These are phyloP conservation scores for Helleia helle DNA, from an alignment of 2,888 invertebrate genomes.

Conservation along the genomic window DNA sequence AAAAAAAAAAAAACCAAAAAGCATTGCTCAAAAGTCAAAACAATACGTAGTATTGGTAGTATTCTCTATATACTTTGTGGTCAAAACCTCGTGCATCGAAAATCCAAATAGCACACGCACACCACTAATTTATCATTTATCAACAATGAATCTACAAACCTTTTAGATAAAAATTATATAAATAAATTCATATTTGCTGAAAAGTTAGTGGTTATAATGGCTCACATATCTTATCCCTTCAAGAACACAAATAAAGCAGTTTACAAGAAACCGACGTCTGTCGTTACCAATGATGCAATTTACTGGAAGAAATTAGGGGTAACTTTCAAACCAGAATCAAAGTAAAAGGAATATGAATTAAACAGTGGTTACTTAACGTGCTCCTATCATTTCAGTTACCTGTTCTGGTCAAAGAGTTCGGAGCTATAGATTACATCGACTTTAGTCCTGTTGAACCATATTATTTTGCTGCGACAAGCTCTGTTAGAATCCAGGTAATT, in stretches of 20 bases:
- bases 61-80: no score
- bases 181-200: no score
- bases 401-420: constrained; percentile 92
- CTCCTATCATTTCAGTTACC: constrained; percentile 74
- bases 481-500: constrained; percentile 83
- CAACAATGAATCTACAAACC: background rate
- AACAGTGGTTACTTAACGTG: background rate
- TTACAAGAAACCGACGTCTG: constrained; percentile 78
- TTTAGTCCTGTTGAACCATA: constrained; percentile 92
- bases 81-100: no score
- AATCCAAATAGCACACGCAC: no score
- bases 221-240: constrained; percentile 67
- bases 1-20: no score
- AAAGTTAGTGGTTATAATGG: constrained; percentile 41
- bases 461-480: constrained; percentile 94
- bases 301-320: constrained; percentile 95
- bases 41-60: no score
- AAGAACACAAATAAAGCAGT: constrained; percentile 82
- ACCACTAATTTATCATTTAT: no score
- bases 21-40: no score
- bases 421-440: constrained; percentile 92
- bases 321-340: constrained; percentile 36
- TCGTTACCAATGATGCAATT: constrained; percentile 82
- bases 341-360: background rate
- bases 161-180: background rate